phyloP scores from a whole-genome alignment of 2,888 invertebrate genomes.

The Cantharis lateralis region DNA sequence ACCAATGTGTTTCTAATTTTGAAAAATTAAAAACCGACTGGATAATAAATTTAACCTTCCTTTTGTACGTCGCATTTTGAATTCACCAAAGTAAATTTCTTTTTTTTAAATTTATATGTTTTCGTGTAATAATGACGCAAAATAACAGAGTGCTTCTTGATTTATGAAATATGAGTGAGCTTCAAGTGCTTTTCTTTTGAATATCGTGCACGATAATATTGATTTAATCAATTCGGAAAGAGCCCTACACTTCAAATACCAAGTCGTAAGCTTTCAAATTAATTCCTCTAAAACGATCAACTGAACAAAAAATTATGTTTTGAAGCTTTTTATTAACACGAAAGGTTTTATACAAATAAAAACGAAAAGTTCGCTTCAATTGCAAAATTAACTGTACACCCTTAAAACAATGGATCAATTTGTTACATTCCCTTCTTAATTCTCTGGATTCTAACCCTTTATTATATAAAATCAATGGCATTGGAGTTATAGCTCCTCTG shows the following conservation, averaged over 20 bases:
- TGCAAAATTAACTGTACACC: neutral
- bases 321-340: neutral
- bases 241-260: neutral
- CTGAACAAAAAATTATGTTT: neutral
- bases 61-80: neutral
- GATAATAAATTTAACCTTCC: neutral
- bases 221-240: neutral
- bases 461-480: no score
- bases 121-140: neutral
- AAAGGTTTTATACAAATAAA: neutral
- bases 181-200: neutral
- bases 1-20: neutral
- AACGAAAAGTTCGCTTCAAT: neutral
- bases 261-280: neutral
- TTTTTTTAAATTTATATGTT: neutral
- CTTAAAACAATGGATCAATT: neutral
- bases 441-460: no score
- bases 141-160: neutral
- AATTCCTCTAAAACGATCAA: neutral
- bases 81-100: neutral
- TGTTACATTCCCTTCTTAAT: no score
- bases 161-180: neutral
- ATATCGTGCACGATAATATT: neutral
- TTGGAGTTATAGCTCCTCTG: no score
- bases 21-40: neutral